Base-by-base conservation (phyloP, 1,140 invertebrate species). In the Physella acuta region DNA sequence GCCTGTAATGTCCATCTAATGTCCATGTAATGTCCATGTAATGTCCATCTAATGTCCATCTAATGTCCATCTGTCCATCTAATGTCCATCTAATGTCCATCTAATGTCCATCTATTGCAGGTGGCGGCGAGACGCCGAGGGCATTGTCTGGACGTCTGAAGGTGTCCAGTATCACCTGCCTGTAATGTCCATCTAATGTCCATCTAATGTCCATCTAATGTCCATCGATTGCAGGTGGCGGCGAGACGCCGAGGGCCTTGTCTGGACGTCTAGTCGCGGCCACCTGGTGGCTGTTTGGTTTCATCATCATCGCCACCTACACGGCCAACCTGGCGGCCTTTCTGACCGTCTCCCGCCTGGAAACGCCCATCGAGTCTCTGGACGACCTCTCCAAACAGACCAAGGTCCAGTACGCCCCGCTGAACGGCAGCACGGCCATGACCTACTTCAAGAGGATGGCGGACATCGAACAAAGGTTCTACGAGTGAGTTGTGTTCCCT, bases 271-370 rank as follows among this genome's bases (percentile, higher is more conserved):
- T 98, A 0, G 91, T 98, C 0, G 95, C 94, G 0, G 95, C 94
- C 0, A 97, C 94, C 0, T 98, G 95, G 95, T 98, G 96, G 96
- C 85, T 98, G 3, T 98, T 98, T 85, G 94, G 94, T 2, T 98
- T 98, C 83, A 97, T 98, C 79, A 95, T 98, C 56, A 97, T 98
- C 79, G 95, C 95, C n/a, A 97, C 94, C 0, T 98, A 98, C 84
- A 98, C 96, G 0, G 96, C 96, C 8, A 98, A 98, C 85, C 88
- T 98, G 76, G 95, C 96, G 34, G 95, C 95, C 11, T 95, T 95
- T 78, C 86, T 97, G 55, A 97, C 95, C 0, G 95, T 98, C 0
- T 96, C 94, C 0, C 52, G 78, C 53, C 76, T 85, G 67, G 95
- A 97, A 71, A 93, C 93, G 0, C 93, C 94, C 0, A 92, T 98